Evolutionary conservation across 2,888 invertebrate genomes (phyloP).

Genomic region (Drosophila diplacantha): DNA sequence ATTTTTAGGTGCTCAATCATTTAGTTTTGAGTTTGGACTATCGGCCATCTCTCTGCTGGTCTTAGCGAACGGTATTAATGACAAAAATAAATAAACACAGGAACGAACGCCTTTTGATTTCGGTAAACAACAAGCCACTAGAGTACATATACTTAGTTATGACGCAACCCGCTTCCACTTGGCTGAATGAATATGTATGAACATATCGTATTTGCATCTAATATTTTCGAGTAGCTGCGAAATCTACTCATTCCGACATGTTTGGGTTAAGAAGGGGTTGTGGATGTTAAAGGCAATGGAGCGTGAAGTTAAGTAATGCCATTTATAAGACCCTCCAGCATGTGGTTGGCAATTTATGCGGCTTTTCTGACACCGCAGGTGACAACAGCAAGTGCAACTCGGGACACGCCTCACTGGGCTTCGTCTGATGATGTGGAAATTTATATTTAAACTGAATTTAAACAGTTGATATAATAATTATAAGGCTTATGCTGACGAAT

Average conservation of each 20-base stretch:
- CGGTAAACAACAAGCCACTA: slow-evolving; percentile 19
- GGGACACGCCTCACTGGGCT: slow-evolving; percentile 54
- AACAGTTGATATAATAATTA: slow-evolving; percentile 36
- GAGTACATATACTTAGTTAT: slow-evolving; percentile 14
- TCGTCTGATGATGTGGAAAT: slow-evolving; percentile 13
- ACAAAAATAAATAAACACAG: slow-evolving; percentile 57
- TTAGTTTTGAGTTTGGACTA: slow-evolving; percentile 43
- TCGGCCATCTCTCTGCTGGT: slow-evolving; percentile 35
- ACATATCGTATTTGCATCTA: slow-evolving; percentile 50
- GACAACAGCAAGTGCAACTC: slow-evolving; percentile 48
- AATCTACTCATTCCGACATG: slow-evolving; percentile 37
- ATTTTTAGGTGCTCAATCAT: slow-evolving; percentile 55
- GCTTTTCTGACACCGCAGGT: slow-evolving; percentile 38
- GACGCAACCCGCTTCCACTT: slow-evolving; percentile 26
- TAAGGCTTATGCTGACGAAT: slow-evolving; percentile 11
- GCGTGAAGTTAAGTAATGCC: slow-evolving; percentile 53
- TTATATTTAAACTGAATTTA: slow-evolving; percentile 30
- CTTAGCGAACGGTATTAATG: slow-evolving; percentile 53
- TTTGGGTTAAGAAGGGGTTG: slow-evolving; percentile 5
- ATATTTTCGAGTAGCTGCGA: slow-evolving; percentile 53
- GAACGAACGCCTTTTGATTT: slow-evolving; percentile 42
- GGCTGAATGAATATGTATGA: slow-evolving; percentile 22
- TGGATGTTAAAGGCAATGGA: slow-evolving; percentile 51
- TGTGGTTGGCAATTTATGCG: slow-evolving; percentile 28
- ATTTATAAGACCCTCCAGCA: slow-evolving; percentile 35